A percentile compares a stretch with the other conserved stretches of the same genome.
These are phyloP conservation scores for Montipora foliosa DNA, from an alignment of 64 coral and sea anemone genomes.

Conservation along the genomic window DNA sequence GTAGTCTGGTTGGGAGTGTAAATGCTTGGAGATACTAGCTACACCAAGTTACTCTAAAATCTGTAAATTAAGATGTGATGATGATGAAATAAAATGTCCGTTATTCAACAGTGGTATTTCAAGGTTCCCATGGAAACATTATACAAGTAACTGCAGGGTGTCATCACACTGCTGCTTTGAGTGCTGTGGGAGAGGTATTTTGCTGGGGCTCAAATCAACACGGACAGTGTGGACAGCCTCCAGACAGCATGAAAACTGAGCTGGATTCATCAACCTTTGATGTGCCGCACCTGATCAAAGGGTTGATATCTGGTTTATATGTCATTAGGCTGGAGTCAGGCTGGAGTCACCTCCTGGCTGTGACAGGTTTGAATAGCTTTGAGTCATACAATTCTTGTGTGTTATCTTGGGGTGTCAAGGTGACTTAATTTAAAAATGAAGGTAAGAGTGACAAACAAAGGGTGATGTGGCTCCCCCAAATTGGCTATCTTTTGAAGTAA, in stretches of 20 bases:
- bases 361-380: conserved; percentile 43
- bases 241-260: background rate
- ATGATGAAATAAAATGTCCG: too few relatives aligned
- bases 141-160: conserved; percentile 71
- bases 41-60: too few relatives aligned
- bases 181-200: conserved; percentile 66
- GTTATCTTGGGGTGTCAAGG: background rate
- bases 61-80: too few relatives aligned
- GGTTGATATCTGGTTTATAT: conserved; percentile 45
- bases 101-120: conserved; percentile 36
- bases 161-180: conserved; percentile 72
- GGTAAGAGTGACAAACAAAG: too few relatives aligned
- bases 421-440: background rate
- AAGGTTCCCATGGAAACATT: conserved; percentile 17
- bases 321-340: conserved; percentile 64
- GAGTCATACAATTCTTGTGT: background rate
- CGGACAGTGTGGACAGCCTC: conserved; percentile 84
- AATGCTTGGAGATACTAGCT: too few relatives aligned
- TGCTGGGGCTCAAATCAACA: conserved; percentile 95
- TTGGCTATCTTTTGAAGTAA: too few relatives aligned
- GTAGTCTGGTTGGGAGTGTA: too few relatives aligned
- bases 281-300: conserved; percentile 68
- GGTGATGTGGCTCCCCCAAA: too few relatives aligned
- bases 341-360: conserved; percentile 85
- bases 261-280: conserved; percentile 7